A percentile compares a stretch with the other conserved stretches of the same genome.
Conservation (phyloP, 1,140 invertebrate species). For the Pseudomyrmex gracilis region DNA sequence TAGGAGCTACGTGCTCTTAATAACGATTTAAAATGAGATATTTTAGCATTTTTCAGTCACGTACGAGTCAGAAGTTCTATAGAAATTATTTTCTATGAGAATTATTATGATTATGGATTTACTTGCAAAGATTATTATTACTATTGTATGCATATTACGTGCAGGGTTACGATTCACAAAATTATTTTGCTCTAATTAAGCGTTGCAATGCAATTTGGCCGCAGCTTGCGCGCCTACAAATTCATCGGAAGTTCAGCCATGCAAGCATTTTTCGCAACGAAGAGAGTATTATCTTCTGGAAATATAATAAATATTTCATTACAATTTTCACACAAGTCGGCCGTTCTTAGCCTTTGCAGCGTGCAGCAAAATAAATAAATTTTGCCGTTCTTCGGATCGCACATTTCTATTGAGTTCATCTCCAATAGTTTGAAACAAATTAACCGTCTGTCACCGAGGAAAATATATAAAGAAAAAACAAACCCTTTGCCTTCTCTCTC, state of each 20-base stretch:
- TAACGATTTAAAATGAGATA: conserved; percentile 13
- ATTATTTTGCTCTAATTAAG: conserved; percentile 59
- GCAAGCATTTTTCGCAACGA: conserved; percentile 18
- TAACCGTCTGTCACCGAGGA: conserved; percentile 22
- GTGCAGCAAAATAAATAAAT: conserved; percentile 25
- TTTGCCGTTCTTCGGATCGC: conserved; percentile 18
- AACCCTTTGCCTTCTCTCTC: neutral
- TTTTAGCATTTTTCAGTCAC: neutral
- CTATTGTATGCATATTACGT: neutral
- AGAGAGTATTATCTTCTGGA: conserved; percentile 34
- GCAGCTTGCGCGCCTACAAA: conserved; percentile 40
- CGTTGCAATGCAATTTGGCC: conserved; percentile 29
- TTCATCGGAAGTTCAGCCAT: conserved; percentile 40
- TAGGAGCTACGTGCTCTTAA: conserved; percentile 10
- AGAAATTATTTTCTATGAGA: neutral
- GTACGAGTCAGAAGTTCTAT: conserved; percentile 3
- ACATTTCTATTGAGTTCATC: conserved; percentile 7
- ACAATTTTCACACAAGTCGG: neutral
- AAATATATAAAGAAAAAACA: neutral
- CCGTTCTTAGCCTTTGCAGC: conserved; percentile 43
- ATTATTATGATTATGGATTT: no score
- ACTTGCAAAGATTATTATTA: no score
- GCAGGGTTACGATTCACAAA: conserved; percentile 5
- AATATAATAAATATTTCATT: conserved; percentile 58
- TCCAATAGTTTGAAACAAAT: conserved; percentile 49